Conservation (phyloP, 2,113 vertebrate species). For the Hystrix cristata region DNA sequence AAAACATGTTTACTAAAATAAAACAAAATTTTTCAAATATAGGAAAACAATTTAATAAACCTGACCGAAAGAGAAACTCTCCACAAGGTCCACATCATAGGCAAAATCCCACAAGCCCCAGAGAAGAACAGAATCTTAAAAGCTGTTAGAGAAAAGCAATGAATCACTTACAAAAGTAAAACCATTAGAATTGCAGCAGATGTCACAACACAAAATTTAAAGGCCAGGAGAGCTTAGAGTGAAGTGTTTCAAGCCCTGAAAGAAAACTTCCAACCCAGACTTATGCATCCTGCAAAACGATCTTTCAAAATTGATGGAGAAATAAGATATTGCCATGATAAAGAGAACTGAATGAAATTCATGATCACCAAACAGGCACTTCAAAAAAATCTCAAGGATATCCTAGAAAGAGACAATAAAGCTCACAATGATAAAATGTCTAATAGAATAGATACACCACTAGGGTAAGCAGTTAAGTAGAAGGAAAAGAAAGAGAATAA, state of each 20-base stretch:
- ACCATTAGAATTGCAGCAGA: background rate
- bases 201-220: background rate
- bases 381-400: background rate
- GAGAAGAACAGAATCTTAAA: background rate
- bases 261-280: background rate
- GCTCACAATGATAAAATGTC: background rate
- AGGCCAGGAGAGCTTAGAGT: background rate
- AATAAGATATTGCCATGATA: background rate
- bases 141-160: background rate
- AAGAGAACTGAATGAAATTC: background rate
- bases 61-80: background rate
- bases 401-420: background rate
- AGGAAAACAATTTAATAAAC: background rate
- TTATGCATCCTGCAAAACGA: background rate
- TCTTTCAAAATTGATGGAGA: background rate
- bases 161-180: background rate
- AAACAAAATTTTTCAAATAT: background rate
- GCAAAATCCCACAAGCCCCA: background rate
- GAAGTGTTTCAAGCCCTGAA: background rate
- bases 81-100: background rate
- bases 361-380: background rate
- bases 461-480: background rate
- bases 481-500: background rate
- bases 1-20: background rate
- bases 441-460: background rate